Conservation (phyloP, 2,797 vertebrate genomes). For the Ctenopoma multispine region DNA sequence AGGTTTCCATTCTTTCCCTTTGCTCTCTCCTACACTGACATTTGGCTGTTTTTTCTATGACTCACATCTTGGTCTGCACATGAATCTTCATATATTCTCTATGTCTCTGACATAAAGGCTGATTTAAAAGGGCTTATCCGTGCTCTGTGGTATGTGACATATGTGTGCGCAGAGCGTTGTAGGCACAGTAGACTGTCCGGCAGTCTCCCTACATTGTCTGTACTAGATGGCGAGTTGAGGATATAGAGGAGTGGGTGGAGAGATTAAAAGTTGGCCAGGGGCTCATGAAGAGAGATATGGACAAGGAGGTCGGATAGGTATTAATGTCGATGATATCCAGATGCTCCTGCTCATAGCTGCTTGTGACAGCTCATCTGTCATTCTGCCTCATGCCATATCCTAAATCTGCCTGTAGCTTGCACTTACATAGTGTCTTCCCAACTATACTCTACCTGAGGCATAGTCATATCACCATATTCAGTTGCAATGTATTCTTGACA, state of each 20-base stretch:
- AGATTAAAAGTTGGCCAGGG: slow-evolving; percentile 37
- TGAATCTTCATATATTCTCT: no score
- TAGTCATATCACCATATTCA: slow-evolving; percentile 11
- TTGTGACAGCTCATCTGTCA: slow-evolving; percentile 74
- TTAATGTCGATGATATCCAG: slow-evolving; percentile 55
- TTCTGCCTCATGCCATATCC: slow-evolving; percentile 57
- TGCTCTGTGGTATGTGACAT: slow-evolving; percentile 48
- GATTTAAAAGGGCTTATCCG: slow-evolving; percentile 46
- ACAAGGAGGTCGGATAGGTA: slow-evolving; percentile 47
- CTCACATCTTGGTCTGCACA: slow-evolving; percentile 52
- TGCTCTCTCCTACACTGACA: slow-evolving; percentile 62
- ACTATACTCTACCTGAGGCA: slow-evolving; percentile 19
- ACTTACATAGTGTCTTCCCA: slow-evolving; percentile 33
- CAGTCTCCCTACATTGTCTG: slow-evolving; percentile 41
- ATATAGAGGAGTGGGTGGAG: slow-evolving; percentile 13
- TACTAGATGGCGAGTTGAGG: slow-evolving; percentile 18
- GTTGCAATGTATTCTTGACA: slow-evolving; percentile 16
- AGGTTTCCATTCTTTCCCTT: slow-evolving; percentile 57
- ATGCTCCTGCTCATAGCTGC: slow-evolving; percentile 49
- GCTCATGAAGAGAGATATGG: slow-evolving; percentile 14
- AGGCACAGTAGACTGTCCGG: slow-evolving; percentile 32
- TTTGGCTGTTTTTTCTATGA: slow-evolving; percentile 66
- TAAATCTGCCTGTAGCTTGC: slow-evolving; percentile 64
- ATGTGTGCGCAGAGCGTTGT: slow-evolving; percentile 28
- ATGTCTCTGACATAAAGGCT: slow-evolving; percentile 16